Evolutionary conservation across 2,113 vertebrate species (phyloP).

Genomic region (Onychostoma macrolepis): DNA sequence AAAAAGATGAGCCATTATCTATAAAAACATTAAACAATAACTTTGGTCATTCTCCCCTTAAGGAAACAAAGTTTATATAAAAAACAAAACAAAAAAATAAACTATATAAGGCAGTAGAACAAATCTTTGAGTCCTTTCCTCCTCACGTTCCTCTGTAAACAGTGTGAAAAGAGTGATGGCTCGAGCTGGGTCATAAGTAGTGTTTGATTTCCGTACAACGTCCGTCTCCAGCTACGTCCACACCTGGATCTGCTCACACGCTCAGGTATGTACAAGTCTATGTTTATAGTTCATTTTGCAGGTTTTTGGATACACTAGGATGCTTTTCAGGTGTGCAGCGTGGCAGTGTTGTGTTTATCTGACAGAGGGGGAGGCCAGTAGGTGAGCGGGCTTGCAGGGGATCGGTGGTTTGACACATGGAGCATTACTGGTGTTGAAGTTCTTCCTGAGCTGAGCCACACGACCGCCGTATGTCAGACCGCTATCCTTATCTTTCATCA

Average conservation of each 20-base stretch:
- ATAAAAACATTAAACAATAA: conserved; percentile 42
- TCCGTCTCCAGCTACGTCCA: conserved; percentile 19
- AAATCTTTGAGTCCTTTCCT: background rate
- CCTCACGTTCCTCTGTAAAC: conserved; percentile 27
- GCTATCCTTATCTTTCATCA: conserved; percentile 5
- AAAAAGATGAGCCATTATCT: conserved; percentile 18
- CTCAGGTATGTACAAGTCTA: background rate
- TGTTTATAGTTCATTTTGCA: background rate
- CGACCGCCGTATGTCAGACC: conserved; percentile 33
- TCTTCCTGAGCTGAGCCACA: conserved; percentile 58
- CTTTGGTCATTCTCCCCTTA: conserved; percentile 42
- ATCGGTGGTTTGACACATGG: conserved; percentile 57
- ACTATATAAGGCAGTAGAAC: background rate
- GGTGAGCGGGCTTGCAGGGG: conserved; percentile 57
- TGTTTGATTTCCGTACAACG: background rate
- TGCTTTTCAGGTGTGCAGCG: conserved; percentile 18
- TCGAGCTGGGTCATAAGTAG: conserved; percentile 26
- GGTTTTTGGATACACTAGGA: background rate
- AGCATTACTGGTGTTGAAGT: conserved; percentile 49
- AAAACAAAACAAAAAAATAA: background rate
- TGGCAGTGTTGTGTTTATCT: conserved; percentile 43
- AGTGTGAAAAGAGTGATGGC: background rate
- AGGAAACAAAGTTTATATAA: conserved; percentile 17
- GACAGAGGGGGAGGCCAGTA: conserved; percentile 41
- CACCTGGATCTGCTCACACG: conserved; percentile 28